Conservation (phyloP, 1,140 invertebrate genomes). For the Orius insidiosus region DNA sequence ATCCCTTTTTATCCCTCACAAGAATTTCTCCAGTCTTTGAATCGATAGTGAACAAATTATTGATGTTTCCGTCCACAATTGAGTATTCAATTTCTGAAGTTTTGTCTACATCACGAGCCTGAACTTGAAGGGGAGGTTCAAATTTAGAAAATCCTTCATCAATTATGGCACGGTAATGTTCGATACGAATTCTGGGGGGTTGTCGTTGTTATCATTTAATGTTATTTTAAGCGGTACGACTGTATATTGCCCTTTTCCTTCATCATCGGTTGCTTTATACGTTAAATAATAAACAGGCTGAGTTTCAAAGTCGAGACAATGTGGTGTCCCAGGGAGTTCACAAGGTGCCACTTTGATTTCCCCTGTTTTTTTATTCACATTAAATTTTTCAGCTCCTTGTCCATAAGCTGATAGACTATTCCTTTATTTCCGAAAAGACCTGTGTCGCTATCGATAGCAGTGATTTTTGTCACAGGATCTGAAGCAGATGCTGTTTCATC, state of each 20-base stretch:
- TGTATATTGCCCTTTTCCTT: slow-evolving; percentile 55
- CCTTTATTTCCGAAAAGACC: slow-evolving; percentile 61
- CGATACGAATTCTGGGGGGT: slow-evolving; percentile 56
- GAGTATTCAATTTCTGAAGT: slow-evolving; percentile 63
- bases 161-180: slow-evolving; percentile 57
- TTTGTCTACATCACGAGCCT: slow-evolving; percentile 61
- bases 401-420: slow-evolving; percentile 77
- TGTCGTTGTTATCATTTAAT: slow-evolving; percentile 72
- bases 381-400: slow-evolving; percentile 64
- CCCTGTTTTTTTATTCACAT: slow-evolving; percentile 60
- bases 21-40: slow-evolving; percentile 46
- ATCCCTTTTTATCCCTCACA: slow-evolving; percentile 37
- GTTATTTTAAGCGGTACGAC: slow-evolving; percentile 62
- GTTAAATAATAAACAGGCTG: slow-evolving; percentile 67
- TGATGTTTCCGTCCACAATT: slow-evolving; percentile 43
- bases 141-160: slow-evolving; percentile 72
- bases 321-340: slow-evolving; percentile 35
- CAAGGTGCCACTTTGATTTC: slow-evolving; percentile 67
- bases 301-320: slow-evolving; percentile 76
- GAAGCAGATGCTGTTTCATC: slow-evolving; percentile 54
- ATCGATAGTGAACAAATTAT: slow-evolving; percentile 50
- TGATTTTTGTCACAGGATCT: slow-evolving; percentile 51
- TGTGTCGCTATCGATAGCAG: slow-evolving; percentile 69
- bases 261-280: slow-evolving; percentile 71
- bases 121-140: slow-evolving; percentile 38